Conservation (phyloP, 1,140 invertebrate genomes). For the Bombus pascuorum region DNA sequence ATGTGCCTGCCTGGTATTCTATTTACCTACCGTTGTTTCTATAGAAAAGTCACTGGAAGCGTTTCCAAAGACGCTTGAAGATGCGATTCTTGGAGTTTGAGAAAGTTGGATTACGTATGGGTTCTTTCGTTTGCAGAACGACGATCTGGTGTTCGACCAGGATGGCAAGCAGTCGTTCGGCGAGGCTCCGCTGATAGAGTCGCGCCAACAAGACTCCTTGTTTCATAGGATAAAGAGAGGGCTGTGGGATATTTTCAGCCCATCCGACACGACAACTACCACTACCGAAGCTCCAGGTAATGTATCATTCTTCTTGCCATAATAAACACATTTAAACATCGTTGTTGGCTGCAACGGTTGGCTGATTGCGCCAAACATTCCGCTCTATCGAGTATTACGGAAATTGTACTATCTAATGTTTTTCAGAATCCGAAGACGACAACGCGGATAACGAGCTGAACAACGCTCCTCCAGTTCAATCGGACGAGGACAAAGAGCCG, state of each 20-base stretch:
- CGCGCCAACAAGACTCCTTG: constrained; percentile 64
- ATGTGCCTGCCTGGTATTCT: too few species aligned
- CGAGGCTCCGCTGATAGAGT: constrained; percentile 68
- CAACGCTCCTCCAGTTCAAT: neutral
- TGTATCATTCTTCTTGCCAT: neutral
- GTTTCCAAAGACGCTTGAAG: too few species aligned
- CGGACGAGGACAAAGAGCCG: neutral
- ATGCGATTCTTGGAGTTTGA: fast-evolving
- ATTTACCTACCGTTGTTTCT: too few species aligned
- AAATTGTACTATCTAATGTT: neutral
- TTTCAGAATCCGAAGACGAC: neutral
- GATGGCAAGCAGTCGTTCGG: constrained; percentile 59
- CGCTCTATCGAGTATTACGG: neutral
- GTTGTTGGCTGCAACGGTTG: too few species aligned
- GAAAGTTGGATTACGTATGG: neutral
- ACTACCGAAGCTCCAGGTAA: constrained; percentile 46
- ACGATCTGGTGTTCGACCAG: constrained; percentile 77
- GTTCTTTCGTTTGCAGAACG: constrained; percentile 71
- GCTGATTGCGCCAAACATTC: neutral
- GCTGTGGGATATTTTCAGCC: constrained; percentile 42
- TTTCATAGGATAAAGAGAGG: constrained; percentile 73
- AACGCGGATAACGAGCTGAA: neutral
- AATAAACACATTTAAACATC: neutral
- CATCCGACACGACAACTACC: constrained; percentile 18
- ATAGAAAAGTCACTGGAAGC: too few species aligned